phyloP scores from a whole-genome alignment of 2,888 invertebrate genomes.

The Cinara cedri region DNA sequence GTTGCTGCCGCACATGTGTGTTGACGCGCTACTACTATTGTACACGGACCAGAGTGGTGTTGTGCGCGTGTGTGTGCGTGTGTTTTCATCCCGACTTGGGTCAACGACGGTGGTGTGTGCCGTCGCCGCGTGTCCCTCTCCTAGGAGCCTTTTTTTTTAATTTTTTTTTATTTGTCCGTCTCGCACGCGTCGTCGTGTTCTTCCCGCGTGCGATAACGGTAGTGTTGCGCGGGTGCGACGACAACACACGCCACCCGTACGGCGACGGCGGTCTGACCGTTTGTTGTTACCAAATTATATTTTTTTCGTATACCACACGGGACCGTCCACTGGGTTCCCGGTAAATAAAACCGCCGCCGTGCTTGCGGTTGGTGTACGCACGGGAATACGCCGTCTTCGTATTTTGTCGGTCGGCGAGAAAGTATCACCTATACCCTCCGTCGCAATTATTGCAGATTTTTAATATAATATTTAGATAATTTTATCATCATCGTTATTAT shows the following conservation, averaged over 20 bases:
- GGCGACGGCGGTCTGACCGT: not conserved
- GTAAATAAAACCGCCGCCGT: no score
- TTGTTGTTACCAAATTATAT: no score
- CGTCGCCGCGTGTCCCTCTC: slow-evolving; percentile 41
- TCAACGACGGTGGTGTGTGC: slow-evolving; percentile 51
- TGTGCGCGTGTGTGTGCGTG: slow-evolving; percentile 4
- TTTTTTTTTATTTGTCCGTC: slow-evolving; percentile 8
- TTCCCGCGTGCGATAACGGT: slow-evolving; percentile 29
- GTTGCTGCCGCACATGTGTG: slow-evolving; percentile 21
- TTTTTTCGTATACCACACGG: no score
- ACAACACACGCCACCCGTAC: not conserved
- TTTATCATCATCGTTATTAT: no score
- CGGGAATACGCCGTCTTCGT: no score
- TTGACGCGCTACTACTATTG: not conserved
- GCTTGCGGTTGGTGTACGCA: no score
- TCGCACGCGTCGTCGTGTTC: slow-evolving; percentile 13
- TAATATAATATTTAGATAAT: no score
- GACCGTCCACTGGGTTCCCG: no score
- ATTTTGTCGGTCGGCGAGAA: no score
- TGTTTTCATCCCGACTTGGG: slow-evolving; percentile 55
- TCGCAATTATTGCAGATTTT: no score
- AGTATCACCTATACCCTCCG: no score
- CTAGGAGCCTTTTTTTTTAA: slow-evolving; percentile 36
- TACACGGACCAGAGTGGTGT: not conserved
- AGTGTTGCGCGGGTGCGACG: not conserved